Percentiles rank a stretch among this genome's conserved stretches.
phyloP scores from a whole-genome alignment of 2,113 vertebrate species.

The Lampris incognitus region DNA sequence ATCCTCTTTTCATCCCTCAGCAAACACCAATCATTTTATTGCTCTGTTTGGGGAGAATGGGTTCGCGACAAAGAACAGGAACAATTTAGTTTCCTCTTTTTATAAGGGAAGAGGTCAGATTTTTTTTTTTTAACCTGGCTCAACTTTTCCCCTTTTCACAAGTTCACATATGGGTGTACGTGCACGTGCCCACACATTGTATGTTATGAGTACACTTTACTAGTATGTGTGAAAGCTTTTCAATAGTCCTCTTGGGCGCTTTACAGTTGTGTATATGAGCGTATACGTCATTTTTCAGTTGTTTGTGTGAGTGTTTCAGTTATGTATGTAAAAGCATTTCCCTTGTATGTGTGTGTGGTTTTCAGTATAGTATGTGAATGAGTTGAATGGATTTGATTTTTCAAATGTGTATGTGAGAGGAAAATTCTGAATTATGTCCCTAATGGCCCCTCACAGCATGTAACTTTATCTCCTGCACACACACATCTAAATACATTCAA shows the following conservation, averaged over 20 bases:
- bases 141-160: background rate
- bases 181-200: background rate
- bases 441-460: background rate
- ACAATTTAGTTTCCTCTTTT: slow-evolving; percentile 62
- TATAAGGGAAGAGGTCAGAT: slow-evolving; percentile 17
- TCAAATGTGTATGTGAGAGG: no score
- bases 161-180: background rate
- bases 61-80: slow-evolving; percentile 41
- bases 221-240: no score
- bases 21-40: slow-evolving; percentile 62
- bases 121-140: background rate
- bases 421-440: no score
- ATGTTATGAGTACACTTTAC: no score
- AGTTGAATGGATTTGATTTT: no score
- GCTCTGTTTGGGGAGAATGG: slow-evolving; percentile 19
- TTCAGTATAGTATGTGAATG: no score
- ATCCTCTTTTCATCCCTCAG: slow-evolving; percentile 62
- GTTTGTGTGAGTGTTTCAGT: no score
- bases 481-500: slow-evolving; percentile 29
- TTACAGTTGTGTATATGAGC: background rate
- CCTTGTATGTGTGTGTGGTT: no score
- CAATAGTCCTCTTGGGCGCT: no score
- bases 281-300: background rate
- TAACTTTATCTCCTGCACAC: background rate
- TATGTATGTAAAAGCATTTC: no score